Base-by-base conservation (phyloP, 2,797 vertebrate species). In the Ptychadena robeensis region DNA sequence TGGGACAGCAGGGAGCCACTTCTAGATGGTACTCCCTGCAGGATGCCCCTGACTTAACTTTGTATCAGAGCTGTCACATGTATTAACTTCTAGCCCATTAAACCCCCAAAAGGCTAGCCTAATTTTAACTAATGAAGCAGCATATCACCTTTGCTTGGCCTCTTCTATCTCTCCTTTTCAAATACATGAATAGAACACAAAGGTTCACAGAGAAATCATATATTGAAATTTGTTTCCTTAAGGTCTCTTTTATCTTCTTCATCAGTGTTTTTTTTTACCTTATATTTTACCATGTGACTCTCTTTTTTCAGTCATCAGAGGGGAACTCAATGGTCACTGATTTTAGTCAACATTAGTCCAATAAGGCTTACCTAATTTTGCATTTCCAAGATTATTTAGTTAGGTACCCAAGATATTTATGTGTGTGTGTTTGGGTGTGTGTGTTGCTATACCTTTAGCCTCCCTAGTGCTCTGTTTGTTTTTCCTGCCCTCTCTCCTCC, bases 51-150 rank as follows among this genome's bases (percentile, higher is more conserved):
- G 71, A 79, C 84, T 88, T 79, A 84, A 88, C 92, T 92, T 91
- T 91, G 88, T 86, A 90, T 93, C 84, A 74, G 87, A 90, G 82
- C 90, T 93, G 92, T 93, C 91, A 91, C 88, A 89, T 89, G 87
- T 91, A 88, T 91, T 93, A 89, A 90, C 91, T 93, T 94, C 92
- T 93, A 90, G 91, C 89, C 90, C 92, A 92, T 93, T 91, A 91
- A 90, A 91, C 90, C 87, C 85, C 22, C 89, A 87, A 73, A 85
- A 86, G 76, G 40, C 44, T 73, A 57, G 88, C 86, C 82, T 86
- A 81, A 90, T 88, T 88, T 86, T 87, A 92, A 88, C 88, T 92
- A 92, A 64, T 92, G 91, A 91, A 91, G 91, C 91, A 40, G 89
- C 88, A 87, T 88, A 76, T 86, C 88, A 89, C 88, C 90, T 92